A percentile compares a stretch with the other conserved stretches of the same genome.
phyloP scores from a whole-genome alignment of 2,113 vertebrate species.

The Himantopus leucocephalus region DNA sequence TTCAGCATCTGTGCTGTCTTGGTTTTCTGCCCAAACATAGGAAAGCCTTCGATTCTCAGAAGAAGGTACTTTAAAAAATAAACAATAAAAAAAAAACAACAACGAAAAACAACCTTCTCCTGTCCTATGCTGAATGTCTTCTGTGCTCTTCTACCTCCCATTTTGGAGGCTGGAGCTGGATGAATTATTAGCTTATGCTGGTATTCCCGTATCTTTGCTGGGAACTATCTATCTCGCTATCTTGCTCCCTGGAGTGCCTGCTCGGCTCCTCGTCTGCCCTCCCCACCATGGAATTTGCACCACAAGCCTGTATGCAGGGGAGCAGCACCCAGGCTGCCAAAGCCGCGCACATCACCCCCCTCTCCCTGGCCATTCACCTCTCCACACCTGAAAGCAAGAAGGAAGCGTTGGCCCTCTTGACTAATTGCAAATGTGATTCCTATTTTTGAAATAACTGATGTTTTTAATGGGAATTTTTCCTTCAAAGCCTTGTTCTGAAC shows the following conservation, averaged over 20 bases:
- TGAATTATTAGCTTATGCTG: neutral
- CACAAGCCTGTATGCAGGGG: neutral
- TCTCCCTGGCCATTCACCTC: neutral
- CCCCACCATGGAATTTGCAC: neutral
- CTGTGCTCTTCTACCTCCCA: neutral
- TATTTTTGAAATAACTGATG: neutral
- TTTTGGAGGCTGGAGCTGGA: neutral
- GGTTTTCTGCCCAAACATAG: neutral
- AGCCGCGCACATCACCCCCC: neutral
- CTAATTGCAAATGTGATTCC: neutral
- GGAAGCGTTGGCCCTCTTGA: neutral
- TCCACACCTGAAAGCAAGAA: neutral
- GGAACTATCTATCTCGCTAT: neutral
- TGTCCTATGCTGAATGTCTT: neutral
- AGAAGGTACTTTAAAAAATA: neutral
- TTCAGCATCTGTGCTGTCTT: neutral
- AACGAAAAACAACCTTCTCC: neutral
- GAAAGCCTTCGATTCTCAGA: neutral
- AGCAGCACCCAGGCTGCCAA: neutral
- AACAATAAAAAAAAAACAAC: neutral
- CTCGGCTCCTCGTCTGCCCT: neutral
- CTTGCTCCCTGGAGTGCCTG: neutral
- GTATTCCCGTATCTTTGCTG: neutral
- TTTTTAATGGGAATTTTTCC: neutral
- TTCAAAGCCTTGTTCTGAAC: neutral